Base-by-base conservation (phyloP, 2,113 vertebrate genomes). In the Toxotes jaculatrix region DNA sequence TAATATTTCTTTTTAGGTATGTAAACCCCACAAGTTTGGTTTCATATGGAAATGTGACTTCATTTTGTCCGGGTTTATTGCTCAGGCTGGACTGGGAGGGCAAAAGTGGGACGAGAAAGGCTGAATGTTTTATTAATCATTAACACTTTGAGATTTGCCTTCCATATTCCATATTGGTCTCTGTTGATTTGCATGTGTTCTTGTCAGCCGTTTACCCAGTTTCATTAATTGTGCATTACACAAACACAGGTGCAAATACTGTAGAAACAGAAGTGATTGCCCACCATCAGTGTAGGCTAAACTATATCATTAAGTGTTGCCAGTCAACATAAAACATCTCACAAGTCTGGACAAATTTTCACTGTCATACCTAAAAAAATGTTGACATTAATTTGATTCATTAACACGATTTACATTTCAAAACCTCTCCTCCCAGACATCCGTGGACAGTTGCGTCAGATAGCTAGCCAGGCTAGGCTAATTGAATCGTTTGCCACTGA, bases 1-100 rank as follows among this genome's bases (percentile, higher is more conserved):
- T 23, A 67, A 71, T 74, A 57, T 85, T 84, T 89, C 31, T 82
- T 90, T 91, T 91, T 88, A 93, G 91, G 88, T 92, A 85, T 85
- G 89, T 93, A 92, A 94, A 94, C 89, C 90, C 91, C 92, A 93
- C 88, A 87, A 85, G 87, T 93, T 94, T 93, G 91, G 88, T 92
- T 93, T 91, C 90, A 93, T 93, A 91, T 93, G 88, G 91, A 92
- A 83, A 68, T 87, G 86, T 93, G 70, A 87, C 60, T 82, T 88
- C 7, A 67, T 88, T 86, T 80, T 74, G 71, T 87, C 70, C 51
- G 42, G 83, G 62, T 88, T 70, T 87, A 64, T 71, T 59, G 73
- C 68, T 84, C 66, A 82, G 76, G 68, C 72, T 67, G 72, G 62
- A 88, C 80, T 91, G 88, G 88, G 82, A 82, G 82, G 90, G 83